A percentile compares a stretch with the other conserved stretches of the same genome.
phyloP scores from a whole-genome alignment of 1,140 invertebrate genomes.

The Tetramorium parvispinum region DNA sequence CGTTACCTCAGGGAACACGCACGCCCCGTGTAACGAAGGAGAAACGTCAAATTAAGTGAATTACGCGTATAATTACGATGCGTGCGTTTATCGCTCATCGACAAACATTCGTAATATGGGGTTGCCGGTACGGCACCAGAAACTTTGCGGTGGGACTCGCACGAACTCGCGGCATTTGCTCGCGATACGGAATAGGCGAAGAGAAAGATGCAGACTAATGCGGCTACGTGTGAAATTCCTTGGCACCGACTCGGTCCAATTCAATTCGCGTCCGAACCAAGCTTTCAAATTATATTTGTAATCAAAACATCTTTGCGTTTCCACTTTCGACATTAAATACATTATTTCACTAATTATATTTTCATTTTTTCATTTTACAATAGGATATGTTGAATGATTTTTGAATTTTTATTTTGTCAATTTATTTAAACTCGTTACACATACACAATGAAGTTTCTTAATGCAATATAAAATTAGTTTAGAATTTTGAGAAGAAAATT shows the following conservation, averaged over 20 bases:
- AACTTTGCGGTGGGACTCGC: constrained; percentile 60
- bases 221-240: constrained; percentile 54
- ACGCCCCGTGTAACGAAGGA: constrained; percentile 71
- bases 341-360: background rate
- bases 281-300: background rate
- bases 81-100: constrained; percentile 75
- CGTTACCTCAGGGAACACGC: constrained; percentile 74
- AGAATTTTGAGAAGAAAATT: background rate
- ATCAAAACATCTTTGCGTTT: background rate
- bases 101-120: constrained; percentile 73
- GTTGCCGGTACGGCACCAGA: constrained; percentile 50
- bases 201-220: constrained; percentile 6
- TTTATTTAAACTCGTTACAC: background rate
- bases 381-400: background rate
- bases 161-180: constrained; percentile 56
- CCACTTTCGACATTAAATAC: background rate
- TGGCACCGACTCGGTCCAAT: background rate
- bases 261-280: background rate
- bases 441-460: background rate
- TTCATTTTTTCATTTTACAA: background rate
- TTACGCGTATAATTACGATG: constrained; percentile 76
- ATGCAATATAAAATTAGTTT: background rate
- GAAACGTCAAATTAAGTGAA: constrained; percentile 77
- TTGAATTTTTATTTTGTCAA: background rate
- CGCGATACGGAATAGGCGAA: constrained; percentile 7